Evolutionary conservation across 2,888 invertebrate species (phyloP).

Genomic region (Pediacus dermestoides): DNA sequence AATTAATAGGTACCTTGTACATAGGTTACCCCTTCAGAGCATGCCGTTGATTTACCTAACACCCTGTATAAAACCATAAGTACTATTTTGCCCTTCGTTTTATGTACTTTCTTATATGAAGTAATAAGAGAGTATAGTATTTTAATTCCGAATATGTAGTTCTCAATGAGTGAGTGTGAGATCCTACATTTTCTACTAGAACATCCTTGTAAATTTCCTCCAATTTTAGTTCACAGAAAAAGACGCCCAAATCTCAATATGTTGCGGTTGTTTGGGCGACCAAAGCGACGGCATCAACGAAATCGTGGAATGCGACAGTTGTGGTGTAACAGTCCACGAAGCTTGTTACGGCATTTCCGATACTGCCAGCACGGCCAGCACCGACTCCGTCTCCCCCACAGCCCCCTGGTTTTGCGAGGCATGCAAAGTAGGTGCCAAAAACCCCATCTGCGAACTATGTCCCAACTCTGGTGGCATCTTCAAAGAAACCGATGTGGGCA

Average conservation of each 20-base stretch:
- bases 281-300: constrained; percentile 91
- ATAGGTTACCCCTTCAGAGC: too few species aligned
- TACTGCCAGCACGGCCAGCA: constrained; percentile 85
- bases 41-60: too few species aligned
- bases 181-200: too few species aligned
- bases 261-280: constrained; percentile 90
- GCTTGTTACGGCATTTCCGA: constrained; percentile 95
- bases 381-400: constrained; percentile 90
- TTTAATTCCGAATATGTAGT: too few species aligned
- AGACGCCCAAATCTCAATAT: constrained; percentile 71
- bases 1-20: too few species aligned
- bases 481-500: constrained; percentile 95
- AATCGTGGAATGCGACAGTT: constrained; percentile 95
- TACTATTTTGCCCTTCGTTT: too few species aligned
- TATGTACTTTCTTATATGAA: too few species aligned
- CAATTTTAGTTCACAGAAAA: constrained; percentile 34
- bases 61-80: too few species aligned
- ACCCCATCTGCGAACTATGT: constrained; percentile 92
- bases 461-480: constrained; percentile 89
- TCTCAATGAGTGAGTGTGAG: too few species aligned
- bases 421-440: constrained; percentile 84
- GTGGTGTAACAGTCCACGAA: constrained; percentile 95
- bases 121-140: too few species aligned
- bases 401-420: constrained; percentile 99
- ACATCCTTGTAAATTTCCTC: not conserved